phyloP scores from a whole-genome alignment of 2,797 vertebrate genomes.

The Channallabes apus region DNA sequence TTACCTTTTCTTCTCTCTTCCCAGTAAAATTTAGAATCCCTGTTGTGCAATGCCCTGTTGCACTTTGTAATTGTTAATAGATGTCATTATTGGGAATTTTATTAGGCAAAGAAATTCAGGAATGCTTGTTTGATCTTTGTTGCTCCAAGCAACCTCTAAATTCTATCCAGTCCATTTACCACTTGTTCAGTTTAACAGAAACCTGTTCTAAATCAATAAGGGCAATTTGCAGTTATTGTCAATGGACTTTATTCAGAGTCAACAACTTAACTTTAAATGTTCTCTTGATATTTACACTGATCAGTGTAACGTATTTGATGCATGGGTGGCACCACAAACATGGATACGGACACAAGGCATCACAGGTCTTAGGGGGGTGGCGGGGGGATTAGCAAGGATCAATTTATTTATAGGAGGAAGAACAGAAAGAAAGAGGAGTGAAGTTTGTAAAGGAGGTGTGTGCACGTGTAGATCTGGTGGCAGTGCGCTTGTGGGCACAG shows the following conservation, averaged over 20 bases:
- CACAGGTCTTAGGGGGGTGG: too few species aligned
- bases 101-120: not conserved
- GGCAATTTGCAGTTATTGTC: not conserved
- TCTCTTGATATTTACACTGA: not conserved
- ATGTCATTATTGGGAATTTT: not conserved
- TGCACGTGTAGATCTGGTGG: too few species aligned
- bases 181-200: not conserved
- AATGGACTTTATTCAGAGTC: not conserved
- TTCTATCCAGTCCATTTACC: not conserved
- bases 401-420: too few species aligned
- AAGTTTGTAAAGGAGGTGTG: too few species aligned
- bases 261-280: not conserved
- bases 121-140: not conserved
- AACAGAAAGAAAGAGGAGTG: too few species aligned
- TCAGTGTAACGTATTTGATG: too few species aligned
- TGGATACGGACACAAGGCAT: too few species aligned
- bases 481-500: too few species aligned
- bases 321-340: too few species aligned
- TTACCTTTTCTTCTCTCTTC: not conserved
- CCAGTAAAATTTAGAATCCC: not conserved
- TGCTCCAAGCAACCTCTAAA: not conserved
- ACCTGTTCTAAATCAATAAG: not conserved
- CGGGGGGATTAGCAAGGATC: too few species aligned
- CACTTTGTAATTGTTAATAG: too few species aligned
- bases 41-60: not conserved